phyloP scores from a whole-genome alignment of 2,888 invertebrate genomes.

The Boloria euphrosyne region DNA sequence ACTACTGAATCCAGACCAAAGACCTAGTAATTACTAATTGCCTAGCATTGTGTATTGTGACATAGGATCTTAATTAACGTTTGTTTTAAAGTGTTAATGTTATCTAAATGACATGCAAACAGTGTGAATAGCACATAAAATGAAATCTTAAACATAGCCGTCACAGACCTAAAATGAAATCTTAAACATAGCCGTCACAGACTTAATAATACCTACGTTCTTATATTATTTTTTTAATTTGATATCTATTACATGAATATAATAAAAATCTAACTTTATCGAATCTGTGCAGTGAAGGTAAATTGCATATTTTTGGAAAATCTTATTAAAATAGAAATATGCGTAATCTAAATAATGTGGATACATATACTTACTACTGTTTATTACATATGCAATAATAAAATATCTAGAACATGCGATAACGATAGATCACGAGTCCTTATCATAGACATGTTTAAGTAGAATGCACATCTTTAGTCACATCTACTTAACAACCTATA shows the following conservation, averaged over 20 bases:
- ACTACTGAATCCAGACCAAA: not conserved
- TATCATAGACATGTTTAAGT: slow-evolving; percentile 29
- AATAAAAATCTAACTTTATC: too few species aligned
- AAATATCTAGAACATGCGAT: slow-evolving; percentile 29
- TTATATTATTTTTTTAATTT: too few species aligned
- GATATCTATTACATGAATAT: too few species aligned
- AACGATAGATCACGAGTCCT: slow-evolving; percentile 31
- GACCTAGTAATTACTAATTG: not conserved
- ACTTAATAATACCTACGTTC: too few species aligned
- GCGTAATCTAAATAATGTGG: too few species aligned
- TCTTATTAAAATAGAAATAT: too few species aligned
- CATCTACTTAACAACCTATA: too few species aligned
- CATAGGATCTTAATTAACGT: slow-evolving; percentile 28
- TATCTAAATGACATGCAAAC: slow-evolving; percentile 30
- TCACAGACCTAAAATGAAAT: too few species aligned
- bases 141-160: too few species aligned
- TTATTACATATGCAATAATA: slow-evolving; percentile 21
- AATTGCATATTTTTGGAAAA: too few species aligned
- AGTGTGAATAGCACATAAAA: not conserved
- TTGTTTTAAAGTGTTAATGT: slow-evolving; percentile 13
- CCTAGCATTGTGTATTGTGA: slow-evolving; percentile 21
- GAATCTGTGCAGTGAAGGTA: too few species aligned
- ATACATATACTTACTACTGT: not conserved
- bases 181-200: too few species aligned
- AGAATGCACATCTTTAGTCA: not conserved